These are phyloP conservation scores for Myotis brandtii DNA, from an alignment of 2,113 vertebrate species.

Conservation along the genomic window DNA sequence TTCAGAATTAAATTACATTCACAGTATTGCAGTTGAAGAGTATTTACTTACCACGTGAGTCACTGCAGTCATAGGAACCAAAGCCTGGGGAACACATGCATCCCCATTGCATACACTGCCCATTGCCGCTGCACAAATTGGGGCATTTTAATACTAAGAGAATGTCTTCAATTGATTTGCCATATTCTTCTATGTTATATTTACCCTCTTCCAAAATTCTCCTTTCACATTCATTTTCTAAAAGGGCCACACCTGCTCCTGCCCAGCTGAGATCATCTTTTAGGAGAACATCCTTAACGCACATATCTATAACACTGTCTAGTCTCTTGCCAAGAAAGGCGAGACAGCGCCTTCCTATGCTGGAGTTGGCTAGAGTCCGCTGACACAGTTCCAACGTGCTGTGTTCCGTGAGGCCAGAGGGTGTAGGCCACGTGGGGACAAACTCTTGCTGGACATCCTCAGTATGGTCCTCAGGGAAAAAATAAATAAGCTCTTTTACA, in stretches of 20 bases:
- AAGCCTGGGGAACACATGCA: slow-evolving; percentile 92
- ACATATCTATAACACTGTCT: slow-evolving; percentile 86
- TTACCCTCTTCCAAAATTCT: slow-evolving; percentile 88
- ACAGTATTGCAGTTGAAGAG: neutral
- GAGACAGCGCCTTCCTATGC: slow-evolving; percentile 86
- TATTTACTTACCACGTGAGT: slow-evolving; percentile 87
- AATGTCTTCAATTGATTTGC: slow-evolving; percentile 77
- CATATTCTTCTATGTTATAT: slow-evolving; percentile 61
- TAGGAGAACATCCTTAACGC: slow-evolving; percentile 90
- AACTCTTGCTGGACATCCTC: slow-evolving; percentile 76
- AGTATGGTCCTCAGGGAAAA: slow-evolving; percentile 94
- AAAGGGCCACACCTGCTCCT: slow-evolving; percentile 88
- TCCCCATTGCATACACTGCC: slow-evolving; percentile 92
- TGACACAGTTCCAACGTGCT: slow-evolving; percentile 84
- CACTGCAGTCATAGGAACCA: slow-evolving; percentile 92
- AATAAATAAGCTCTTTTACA: slow-evolving; percentile 89
- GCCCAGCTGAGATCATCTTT: slow-evolving; percentile 93
- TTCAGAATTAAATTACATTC: neutral
- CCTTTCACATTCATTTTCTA: slow-evolving; percentile 96
- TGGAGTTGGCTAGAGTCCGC: slow-evolving; percentile 88
- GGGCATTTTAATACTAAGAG: slow-evolving; percentile 90
- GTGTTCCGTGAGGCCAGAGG: slow-evolving; percentile 88
- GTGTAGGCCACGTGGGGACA: slow-evolving; percentile 90
- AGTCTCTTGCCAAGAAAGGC: slow-evolving; percentile 82
- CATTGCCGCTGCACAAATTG: slow-evolving; percentile 89